Base-by-base conservation (phyloP, 2,113 vertebrate species). In the Polypterus bichir region DNA sequence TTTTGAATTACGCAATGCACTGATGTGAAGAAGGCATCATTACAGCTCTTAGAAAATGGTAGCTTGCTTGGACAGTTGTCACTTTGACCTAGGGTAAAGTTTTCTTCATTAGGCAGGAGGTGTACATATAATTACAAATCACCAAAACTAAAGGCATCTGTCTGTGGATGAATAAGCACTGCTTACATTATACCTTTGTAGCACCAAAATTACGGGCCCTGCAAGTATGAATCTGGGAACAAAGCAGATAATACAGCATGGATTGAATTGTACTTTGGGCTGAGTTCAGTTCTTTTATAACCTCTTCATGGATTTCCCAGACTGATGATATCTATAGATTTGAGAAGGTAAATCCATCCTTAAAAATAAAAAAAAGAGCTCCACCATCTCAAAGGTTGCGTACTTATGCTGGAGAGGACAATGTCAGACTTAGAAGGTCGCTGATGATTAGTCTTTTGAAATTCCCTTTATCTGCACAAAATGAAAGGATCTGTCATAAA, bases 291-390 rank as follows among this genome's bases (percentile, higher is more conserved):
- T 27, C 49, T 51, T 51, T 51, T 51, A 51, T 51, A 51, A 51
- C 49, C 56, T 4, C 56, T 3, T 57, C 10, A 57, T 5, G 3
- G 56, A 57, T 57, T 57, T 11, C 56, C 56, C 46, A 6, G 27
- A 27, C 56, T 45, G 56, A 57, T 57, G 56, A 57, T 57, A 57
- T 57, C 56, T 57, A 57, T 57, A 45, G 56, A 57, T 57, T 57
- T 45, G 27, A 44, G 56, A 44, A 44, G 56, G 27, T 44, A 57
- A 57, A 57, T 57, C 56, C 56, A 57, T 57, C 56, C 46, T 57
- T 44, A 44, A 57, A 27, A 57, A 3, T 57, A 57, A 57, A 57
- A 57, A 57, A 44, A 57, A 57, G 54, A 11, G 4, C 54, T 11
- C 27, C 5, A 11, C 7, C 27, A 57, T 44, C 56, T 57, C 56